Evolutionary conservation across 2,113 vertebrate genomes (phyloP).

Genomic region (Formicarius rufipectus): DNA sequence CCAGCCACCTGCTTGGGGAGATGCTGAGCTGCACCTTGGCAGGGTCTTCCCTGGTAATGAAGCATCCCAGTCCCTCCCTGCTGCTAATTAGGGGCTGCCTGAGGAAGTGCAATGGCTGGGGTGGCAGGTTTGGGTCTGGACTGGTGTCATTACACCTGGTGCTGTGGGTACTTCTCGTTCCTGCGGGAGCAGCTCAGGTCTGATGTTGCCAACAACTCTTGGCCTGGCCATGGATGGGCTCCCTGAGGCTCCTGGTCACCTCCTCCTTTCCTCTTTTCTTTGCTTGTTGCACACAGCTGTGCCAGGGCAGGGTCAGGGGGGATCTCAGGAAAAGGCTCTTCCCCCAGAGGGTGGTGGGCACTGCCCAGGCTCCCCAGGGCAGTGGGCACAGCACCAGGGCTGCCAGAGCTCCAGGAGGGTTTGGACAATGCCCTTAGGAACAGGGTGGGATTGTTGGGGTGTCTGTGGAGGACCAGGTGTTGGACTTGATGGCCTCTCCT

Average conservation of each 20-base stretch:
- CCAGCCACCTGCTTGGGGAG: background rate
- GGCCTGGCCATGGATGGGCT: rapidly evolving
- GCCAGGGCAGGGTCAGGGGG: background rate
- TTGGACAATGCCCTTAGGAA: background rate
- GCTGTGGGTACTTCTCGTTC: background rate
- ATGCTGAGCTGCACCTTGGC: background rate
- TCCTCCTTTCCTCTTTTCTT: background rate
- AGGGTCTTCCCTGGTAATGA: background rate
- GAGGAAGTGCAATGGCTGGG: background rate
- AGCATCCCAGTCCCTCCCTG: background rate
- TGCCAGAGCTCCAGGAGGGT: background rate
- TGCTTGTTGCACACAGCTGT: background rate
- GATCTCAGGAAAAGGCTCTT: background rate
- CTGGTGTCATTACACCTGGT: background rate
- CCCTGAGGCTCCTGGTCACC: background rate
- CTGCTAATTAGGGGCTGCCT: background rate
- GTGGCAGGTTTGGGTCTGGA: background rate
- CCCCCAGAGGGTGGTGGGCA: background rate
- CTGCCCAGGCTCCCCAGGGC: background rate
- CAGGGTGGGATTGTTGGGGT: background rate
- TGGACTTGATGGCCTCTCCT: background rate
- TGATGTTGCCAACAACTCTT: background rate
- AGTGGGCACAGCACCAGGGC: background rate
- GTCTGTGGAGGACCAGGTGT: background rate
- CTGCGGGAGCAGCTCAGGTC: background rate